phyloP scores from a whole-genome alignment of 2,888 invertebrate genomes.

The Disparrhopalites patrizii region DNA sequence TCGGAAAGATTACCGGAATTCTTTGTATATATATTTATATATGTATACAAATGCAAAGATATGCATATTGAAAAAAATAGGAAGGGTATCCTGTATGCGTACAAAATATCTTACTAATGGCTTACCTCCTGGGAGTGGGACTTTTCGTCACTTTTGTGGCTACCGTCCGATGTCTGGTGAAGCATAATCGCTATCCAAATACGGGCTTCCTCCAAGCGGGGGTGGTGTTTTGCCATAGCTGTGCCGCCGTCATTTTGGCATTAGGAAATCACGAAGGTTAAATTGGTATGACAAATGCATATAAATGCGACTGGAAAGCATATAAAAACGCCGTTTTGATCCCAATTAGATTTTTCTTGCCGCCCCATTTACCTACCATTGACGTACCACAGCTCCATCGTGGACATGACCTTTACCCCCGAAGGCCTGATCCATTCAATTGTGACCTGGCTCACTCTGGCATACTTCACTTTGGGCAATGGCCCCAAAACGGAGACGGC shows the following conservation, averaged over 20 bases:
- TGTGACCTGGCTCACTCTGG: background rate
- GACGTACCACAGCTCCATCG: background rate
- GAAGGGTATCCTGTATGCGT: no score
- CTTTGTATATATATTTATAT: background rate
- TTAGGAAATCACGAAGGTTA: background rate
- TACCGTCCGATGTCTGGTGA: background rate
- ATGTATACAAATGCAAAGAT: background rate
- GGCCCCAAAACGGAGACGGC: background rate
- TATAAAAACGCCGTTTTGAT: no score
- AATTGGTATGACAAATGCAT: background rate
- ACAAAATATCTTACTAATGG: background rate
- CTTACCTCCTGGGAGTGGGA: background rate
- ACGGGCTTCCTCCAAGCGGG: slow-evolving; percentile 1
- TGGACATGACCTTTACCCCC: background rate
- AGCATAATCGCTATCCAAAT: background rate
- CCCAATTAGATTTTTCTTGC: background rate
- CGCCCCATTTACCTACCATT: background rate
- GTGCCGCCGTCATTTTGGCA: background rate
- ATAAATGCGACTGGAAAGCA: no score
- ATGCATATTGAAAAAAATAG: no score
- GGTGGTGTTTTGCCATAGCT: background rate
- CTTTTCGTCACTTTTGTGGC: background rate
- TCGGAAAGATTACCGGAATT: background rate
- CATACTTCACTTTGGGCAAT: background rate
- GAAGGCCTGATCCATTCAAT: background rate